Percentiles rank a stretch among this genome's conserved stretches.
phyloP scores from a whole-genome alignment of 1,140 invertebrate genomes.

The Halictus rubicundus region DNA sequence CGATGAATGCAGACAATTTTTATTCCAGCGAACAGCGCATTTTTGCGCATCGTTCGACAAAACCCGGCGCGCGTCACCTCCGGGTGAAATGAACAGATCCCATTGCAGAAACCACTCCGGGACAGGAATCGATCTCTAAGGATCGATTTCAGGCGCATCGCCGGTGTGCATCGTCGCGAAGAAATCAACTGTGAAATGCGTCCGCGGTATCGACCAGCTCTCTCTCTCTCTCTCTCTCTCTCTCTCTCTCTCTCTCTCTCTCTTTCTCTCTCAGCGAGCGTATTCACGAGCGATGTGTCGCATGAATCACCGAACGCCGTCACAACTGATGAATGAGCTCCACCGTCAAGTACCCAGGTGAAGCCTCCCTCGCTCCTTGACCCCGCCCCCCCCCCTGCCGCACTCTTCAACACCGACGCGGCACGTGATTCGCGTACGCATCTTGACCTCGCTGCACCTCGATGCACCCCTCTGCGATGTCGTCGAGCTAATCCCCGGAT shows the following conservation, averaged over 20 bases:
- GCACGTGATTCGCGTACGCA: conserved; percentile 26
- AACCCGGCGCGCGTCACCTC: neutral
- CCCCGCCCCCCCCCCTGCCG: neutral
- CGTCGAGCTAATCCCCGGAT: conserved; percentile 5
- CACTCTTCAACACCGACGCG: neutral
- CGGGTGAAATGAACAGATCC: neutral
- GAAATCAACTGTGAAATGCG: conserved; percentile 6
- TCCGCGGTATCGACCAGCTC: conserved; percentile 16
- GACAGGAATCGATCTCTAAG: neutral
- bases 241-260: too few species aligned
- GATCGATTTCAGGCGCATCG: neutral
- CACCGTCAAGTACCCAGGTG: conserved; percentile 35
- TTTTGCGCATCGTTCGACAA: neutral
- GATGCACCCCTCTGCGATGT: neutral
- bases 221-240: too few species aligned
- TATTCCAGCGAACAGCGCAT: too few species aligned
- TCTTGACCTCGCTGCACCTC: conserved; percentile 36
- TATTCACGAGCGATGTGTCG: neutral
- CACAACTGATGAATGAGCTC: conserved; percentile 60
- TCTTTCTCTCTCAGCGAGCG: too few species aligned
- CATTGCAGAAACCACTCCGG: neutral
- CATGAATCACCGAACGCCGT: conserved; percentile 59
- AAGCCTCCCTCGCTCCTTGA: conserved; percentile 48
- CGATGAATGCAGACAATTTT: too few species aligned
- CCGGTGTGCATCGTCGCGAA: neutral